A percentile compares a stretch with the other conserved stretches of the same genome.
Evolutionary conservation across 2,113 vertebrate genomes (phyloP).

Genomic region (Notothenia coriiceps): DNA sequence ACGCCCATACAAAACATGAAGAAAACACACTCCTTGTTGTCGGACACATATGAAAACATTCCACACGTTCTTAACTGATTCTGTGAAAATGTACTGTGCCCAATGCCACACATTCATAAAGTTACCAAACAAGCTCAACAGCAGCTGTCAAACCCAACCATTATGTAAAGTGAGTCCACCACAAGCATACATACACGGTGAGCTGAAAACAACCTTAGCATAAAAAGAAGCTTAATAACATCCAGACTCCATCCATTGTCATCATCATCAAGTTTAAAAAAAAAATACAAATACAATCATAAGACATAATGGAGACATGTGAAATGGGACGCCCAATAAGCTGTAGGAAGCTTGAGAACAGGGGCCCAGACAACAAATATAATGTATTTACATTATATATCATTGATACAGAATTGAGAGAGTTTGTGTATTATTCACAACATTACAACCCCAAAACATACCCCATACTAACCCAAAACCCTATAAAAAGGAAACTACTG

Average conservation of each 20-base stretch:
- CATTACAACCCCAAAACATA: too few relatives aligned
- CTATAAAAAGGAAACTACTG: too few relatives aligned
- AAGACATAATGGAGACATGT: too few relatives aligned
- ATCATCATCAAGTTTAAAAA: constrained; percentile 8
- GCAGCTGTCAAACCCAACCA: constrained; percentile 2
- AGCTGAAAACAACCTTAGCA: constrained; percentile 16
- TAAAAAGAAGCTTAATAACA: constrained; percentile 21
- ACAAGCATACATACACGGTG: not conserved
- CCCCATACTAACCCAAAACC: too few relatives aligned
- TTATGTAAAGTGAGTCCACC: not conserved
- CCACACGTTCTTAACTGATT: constrained; percentile 54
- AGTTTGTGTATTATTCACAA: too few relatives aligned
- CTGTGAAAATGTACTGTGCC: constrained; percentile 23
- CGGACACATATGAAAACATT: constrained; percentile 54
- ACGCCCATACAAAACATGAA: constrained; percentile 48
- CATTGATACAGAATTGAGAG: too few relatives aligned
- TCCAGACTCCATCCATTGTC: not conserved
- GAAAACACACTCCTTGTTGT: constrained; percentile 38
- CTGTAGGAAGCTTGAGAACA: too few relatives aligned
- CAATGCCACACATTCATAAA: constrained; percentile 14
- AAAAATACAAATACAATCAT: too few relatives aligned
- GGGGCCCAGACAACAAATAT: too few relatives aligned
- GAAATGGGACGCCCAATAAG: too few relatives aligned
- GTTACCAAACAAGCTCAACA: constrained; percentile 6
- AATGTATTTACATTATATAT: too few relatives aligned